Base-by-base conservation (phyloP, 2,888 invertebrate genomes). In the Lasioglossum pauxillum region DNA sequence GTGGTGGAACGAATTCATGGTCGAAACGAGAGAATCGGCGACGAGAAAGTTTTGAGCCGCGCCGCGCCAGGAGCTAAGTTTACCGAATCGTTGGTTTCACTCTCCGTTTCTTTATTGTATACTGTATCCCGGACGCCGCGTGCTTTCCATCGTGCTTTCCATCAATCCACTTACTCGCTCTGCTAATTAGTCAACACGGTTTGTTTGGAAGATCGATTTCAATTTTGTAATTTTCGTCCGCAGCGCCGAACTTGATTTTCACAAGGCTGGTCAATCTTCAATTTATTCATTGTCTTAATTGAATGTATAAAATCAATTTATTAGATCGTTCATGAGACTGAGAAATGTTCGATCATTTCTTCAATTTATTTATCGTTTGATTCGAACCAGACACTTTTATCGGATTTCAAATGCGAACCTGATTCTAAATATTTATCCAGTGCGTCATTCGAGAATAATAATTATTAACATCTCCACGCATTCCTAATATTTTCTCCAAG, bases 31-130 rank as follows among this genome's bases (percentile, higher is more conserved):
- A 38, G 67, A 35, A 77, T 69, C 31, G 31, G 23, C 69, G 64
- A 41, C 60, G 57, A 79, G 83, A 80, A 85, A 85, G 83, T 83
- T 76, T 69, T 79, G n/a, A 57, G 57, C 57, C 12, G 57, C n/a
- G 12, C 46, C 4, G 46, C 44, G 44, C 4, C 77, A 31, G 31
- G 19, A 60, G 64, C 14, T 38, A 53, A 44, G 53, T 71, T 10
- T 5, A 1, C 38, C 35, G 72, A 73, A 79, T 72, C 71, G 16
- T 19, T 72, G 72, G 67, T 79, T 83, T 83, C 83, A 76, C 83
- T 79, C 57, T 46, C 78, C 16, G 35, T 46, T 82, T 71, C 60
- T 53, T 53, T 75, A 23, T 35, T 75, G n/a, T 49, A 23, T 12
- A 31, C n/a, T 0, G 31, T 7, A 31, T 64, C 64, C 16, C 16